phyloP scores from a whole-genome alignment of 2,797 vertebrate species.

The Channa striata region DNA sequence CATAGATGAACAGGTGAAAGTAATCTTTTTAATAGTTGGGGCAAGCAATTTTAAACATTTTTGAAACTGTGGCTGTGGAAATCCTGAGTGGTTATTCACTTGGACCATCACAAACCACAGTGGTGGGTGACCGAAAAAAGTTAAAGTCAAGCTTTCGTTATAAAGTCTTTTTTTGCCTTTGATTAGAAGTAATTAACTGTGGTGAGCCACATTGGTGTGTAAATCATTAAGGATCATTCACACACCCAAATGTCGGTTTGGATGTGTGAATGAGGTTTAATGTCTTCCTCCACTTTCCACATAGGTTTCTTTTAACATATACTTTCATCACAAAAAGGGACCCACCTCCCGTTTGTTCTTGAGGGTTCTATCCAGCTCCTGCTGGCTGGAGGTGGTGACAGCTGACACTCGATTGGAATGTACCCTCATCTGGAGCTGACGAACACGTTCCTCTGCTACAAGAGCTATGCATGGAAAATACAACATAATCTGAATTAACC shows the following conservation, averaged over 20 bases:
- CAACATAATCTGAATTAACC: not conserved
- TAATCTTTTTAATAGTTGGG: too few relatives aligned
- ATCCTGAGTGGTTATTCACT: too few relatives aligned
- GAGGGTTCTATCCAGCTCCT: slow-evolving; percentile 94
- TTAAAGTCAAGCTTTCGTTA: too few relatives aligned
- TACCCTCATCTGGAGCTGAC: slow-evolving; percentile 94
- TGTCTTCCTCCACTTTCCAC: slow-evolving; percentile 22
- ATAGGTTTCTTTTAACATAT: slow-evolving; percentile 34
- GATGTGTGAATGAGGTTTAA: slow-evolving; percentile 1
- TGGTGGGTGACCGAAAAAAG: too few relatives aligned
- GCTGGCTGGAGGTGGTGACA: slow-evolving; percentile 94
- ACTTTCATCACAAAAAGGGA: not conserved
- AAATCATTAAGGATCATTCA: too few relatives aligned
- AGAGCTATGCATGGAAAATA: slow-evolving; percentile 83
- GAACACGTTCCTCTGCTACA: slow-evolving; percentile 95
- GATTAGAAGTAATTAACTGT: too few relatives aligned
- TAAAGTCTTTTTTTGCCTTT: slow-evolving; percentile 14
- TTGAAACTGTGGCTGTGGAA: too few relatives aligned
- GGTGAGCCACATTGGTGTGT: too few relatives aligned
- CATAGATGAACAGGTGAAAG: too few relatives aligned
- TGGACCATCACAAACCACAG: too few relatives aligned
- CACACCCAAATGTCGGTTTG: too few relatives aligned
- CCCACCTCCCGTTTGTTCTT: slow-evolving; percentile 92
- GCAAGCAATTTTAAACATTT: too few relatives aligned
- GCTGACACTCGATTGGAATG: slow-evolving; percentile 92